These are phyloP conservation scores for Peribatodes rhomboidaria DNA, from an alignment of 2,888 invertebrate species.

Conservation along the genomic window DNA sequence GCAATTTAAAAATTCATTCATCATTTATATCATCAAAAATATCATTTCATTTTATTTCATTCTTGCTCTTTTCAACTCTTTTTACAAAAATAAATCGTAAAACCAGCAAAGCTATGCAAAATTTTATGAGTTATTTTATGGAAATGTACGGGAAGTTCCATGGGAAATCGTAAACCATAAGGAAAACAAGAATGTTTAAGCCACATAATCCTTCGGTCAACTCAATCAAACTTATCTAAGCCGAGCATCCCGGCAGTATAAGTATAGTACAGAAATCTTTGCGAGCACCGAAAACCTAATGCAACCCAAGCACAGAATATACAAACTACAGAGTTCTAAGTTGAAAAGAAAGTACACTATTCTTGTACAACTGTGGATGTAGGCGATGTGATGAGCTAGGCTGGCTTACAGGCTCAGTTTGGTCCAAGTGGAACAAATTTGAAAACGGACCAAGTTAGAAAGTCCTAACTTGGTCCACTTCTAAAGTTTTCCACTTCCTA, in stretches of 20 bases:
- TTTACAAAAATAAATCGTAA: neutral
- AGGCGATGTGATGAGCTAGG: too few species aligned
- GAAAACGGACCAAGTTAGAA: too few species aligned
- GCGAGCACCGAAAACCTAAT: constrained; percentile 24
- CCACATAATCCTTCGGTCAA: constrained; percentile 20
- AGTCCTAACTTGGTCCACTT: too few species aligned
- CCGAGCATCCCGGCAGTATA: constrained; percentile 8
- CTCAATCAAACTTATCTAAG: constrained; percentile 38
- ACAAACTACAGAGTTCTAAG: neutral
- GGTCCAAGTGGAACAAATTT: too few species aligned
- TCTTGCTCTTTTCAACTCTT: neutral
- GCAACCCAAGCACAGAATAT: constrained; percentile 19
- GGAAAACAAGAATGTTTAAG: constrained; percentile 5
- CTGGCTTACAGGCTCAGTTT: too few species aligned
- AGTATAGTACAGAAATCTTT: constrained; percentile 26
- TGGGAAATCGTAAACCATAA: constrained; percentile 6
- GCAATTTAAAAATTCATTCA: too few species aligned
- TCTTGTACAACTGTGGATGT: neutral
- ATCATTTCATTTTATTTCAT: too few species aligned
- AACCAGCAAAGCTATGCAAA: neutral
- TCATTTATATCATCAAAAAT: too few species aligned
- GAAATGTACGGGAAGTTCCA: neutral
- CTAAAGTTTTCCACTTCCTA: too few species aligned
- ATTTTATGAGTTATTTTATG: neutral
- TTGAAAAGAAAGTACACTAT: neutral